Conservation (phyloP, 2,797 vertebrate species). For the Bradypodion ventrale region DNA sequence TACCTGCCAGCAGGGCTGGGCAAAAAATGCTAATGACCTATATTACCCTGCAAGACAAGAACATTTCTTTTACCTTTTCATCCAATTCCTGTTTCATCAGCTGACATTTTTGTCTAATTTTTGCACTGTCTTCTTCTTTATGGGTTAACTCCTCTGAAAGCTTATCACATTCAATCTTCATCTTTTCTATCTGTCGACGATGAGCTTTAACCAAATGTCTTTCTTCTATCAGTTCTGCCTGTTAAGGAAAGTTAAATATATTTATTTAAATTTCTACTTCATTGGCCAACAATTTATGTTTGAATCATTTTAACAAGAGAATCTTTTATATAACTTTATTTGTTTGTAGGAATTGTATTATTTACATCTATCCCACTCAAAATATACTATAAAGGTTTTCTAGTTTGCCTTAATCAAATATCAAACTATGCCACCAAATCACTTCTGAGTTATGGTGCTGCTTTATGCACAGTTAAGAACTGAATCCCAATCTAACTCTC, state of each 20-base stretch:
- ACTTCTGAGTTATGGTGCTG: too few species aligned
- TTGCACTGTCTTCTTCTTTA: conserved; percentile 79
- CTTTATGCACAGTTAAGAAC: too few species aligned
- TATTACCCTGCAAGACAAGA: neutral
- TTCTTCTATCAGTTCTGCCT: conserved; percentile 84
- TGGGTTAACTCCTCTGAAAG: conserved; percentile 81
- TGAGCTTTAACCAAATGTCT: conserved; percentile 81
- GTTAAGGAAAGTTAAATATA: conserved; percentile 36
- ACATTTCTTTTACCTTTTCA: conserved; percentile 80
- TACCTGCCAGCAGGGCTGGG: too few species aligned
- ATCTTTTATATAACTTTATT: neutral
- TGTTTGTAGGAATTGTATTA: neutral
- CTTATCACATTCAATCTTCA: conserved; percentile 90
- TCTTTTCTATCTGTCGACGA: conserved; percentile 85
- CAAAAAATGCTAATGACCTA: too few species aligned
- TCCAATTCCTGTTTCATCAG: conserved; percentile 85
- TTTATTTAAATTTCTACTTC: conserved; percentile 14
- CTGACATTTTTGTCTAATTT: conserved; percentile 82
- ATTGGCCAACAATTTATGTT: neutral
- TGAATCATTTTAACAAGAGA: neutral
- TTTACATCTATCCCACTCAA: neutral
- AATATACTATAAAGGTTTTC: neutral
- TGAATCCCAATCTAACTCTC: too few species aligned
- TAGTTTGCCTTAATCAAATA: neutral
- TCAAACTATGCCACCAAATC: too few species aligned